phyloP scores from a whole-genome alignment of 2,888 invertebrate species.

The Macropis europaea region DNA sequence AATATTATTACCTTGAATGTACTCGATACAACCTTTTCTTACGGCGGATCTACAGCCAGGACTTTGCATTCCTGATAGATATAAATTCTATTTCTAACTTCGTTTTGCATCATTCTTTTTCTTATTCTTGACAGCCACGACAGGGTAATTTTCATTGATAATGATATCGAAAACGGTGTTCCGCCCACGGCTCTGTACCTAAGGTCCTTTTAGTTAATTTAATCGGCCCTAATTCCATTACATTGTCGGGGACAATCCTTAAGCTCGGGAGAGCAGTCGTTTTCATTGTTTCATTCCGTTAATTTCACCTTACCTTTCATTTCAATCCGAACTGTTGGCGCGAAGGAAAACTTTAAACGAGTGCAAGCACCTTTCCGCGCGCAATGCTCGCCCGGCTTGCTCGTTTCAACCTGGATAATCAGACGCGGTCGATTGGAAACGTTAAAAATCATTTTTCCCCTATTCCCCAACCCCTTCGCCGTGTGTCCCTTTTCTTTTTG shows the following conservation, averaged over 20 bases:
- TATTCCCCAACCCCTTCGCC: conserved; percentile 23
- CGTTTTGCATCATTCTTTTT: too few relatives aligned
- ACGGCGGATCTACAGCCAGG: too few relatives aligned
- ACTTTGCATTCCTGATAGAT: too few relatives aligned
- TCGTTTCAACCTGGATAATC: conserved; percentile 61
- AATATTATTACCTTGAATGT: conserved; percentile 3
- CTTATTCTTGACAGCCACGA: too few relatives aligned
- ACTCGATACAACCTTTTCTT: conserved; percentile 6
- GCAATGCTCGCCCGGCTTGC: conserved; percentile 5
- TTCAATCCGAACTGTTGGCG: conserved; percentile 9
- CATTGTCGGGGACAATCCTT: conserved; percentile 47
- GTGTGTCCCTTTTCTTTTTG: not conserved
- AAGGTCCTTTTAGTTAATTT: conserved; percentile 68
- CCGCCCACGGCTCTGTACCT: conserved; percentile 28
- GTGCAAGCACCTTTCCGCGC: conserved; percentile 7
- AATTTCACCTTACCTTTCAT: conserved; percentile 55
- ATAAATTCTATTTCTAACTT: too few relatives aligned
- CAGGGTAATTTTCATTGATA: not conserved
- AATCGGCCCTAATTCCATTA: conserved; percentile 67
- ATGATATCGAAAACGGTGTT: conserved; percentile 50
- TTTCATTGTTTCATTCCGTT: conserved; percentile 56
- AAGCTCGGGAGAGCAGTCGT: conserved; percentile 52
- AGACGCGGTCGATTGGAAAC: conserved; percentile 72
- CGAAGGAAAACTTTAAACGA: conserved; percentile 32
- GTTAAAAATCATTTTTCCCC: conserved; percentile 75